phyloP scores from a whole-genome alignment of 2,797 vertebrate species.

The Emydoidea blandingii region DNA sequence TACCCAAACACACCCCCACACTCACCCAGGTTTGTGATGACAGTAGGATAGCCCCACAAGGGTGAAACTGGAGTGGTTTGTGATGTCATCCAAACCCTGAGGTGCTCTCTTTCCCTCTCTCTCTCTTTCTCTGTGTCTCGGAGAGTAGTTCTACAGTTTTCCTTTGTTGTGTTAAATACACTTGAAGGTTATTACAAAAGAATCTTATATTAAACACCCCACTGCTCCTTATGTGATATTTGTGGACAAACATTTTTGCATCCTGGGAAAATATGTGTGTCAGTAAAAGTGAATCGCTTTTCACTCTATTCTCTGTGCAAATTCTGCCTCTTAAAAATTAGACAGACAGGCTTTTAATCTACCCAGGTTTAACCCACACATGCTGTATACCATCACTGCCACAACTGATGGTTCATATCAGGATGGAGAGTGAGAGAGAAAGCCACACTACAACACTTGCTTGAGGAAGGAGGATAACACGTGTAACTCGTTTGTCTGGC shows the following conservation, averaged over 20 bases:
- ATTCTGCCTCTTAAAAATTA: constrained; percentile 9
- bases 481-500: constrained; percentile 36
- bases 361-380: constrained; percentile 44
- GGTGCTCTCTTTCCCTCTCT: not conserved
- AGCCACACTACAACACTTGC: constrained; percentile 30
- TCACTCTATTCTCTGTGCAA: not conserved
- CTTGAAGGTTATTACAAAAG: not conserved
- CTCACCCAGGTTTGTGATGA: not conserved
- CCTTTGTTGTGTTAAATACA: not conserved
- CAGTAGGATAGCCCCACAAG: fast-evolving
- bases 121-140: not conserved
- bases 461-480: constrained; percentile 21
- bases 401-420: constrained; percentile 52
- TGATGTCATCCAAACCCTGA: not conserved
- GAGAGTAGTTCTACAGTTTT: not conserved
- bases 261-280: not conserved
- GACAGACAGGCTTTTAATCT: not conserved
- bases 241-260: not conserved
- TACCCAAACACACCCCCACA: not conserved
- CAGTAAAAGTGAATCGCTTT: not conserved
- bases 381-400: constrained; percentile 28
- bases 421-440: constrained; percentile 47
- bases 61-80: not conserved
- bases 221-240: not conserved
- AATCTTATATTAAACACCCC: not conserved